phyloP scores from a whole-genome alignment of 2,797 vertebrate genomes.

The Florisuga fusca region DNA sequence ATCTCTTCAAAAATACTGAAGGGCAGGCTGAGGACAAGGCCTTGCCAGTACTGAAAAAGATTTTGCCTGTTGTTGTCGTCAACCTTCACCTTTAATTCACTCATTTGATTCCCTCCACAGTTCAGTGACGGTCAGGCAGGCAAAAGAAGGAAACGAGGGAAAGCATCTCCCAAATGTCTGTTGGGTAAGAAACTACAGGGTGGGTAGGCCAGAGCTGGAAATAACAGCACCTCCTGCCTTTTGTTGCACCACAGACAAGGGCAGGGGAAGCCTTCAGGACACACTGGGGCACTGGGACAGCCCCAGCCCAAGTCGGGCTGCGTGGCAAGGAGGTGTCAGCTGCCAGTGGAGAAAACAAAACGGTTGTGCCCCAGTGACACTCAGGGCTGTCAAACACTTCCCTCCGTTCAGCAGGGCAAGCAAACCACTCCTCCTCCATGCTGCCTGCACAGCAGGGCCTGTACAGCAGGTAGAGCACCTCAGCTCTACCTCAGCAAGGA shows the following conservation, averaged over 20 bases:
- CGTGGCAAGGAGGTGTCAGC: fast-evolving
- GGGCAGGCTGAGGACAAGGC: background rate
- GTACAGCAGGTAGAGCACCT: background rate
- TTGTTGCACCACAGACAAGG: background rate
- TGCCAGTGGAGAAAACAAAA: background rate
- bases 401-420: background rate
- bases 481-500: background rate
- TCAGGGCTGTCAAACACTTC: background rate
- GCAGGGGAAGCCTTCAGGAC: background rate
- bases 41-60: background rate
- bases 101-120: background rate
- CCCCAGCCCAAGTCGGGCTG: background rate
- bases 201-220: background rate
- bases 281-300: fast-evolving
- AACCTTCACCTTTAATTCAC: background rate
- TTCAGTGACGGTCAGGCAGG: fast-evolving
- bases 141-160: fast-evolving
- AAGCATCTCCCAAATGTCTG: background rate
- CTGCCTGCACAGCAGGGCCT: background rate
- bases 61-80: background rate
- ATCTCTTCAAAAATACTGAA: background rate
- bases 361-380: too few species aligned
- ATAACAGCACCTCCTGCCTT: fast-evolving
- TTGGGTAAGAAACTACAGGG: background rate
- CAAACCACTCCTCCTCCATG: background rate